These are phyloP conservation scores for Cryptus armator DNA, from an alignment of 2,888 invertebrate genomes.

Conservation along the genomic window DNA sequence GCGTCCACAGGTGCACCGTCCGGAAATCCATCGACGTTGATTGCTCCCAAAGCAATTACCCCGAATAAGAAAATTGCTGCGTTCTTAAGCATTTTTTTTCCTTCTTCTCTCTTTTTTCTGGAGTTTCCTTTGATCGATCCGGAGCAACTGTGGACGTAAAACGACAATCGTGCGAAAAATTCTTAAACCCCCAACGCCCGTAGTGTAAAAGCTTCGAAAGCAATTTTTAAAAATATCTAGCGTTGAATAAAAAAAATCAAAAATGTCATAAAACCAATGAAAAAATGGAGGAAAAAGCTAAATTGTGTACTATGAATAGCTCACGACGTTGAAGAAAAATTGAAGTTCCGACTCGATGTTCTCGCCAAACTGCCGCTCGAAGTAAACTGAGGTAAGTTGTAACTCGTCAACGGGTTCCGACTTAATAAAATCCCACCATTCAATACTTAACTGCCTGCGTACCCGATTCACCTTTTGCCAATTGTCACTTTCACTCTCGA, in stretches of 20 bases:
- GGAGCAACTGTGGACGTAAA: slow-evolving; percentile 10
- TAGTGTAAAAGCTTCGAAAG: not conserved
- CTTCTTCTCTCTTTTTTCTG: slow-evolving; percentile 26
- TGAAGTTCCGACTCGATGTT: slow-evolving; percentile 28
- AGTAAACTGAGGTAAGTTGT: slow-evolving; percentile 75
- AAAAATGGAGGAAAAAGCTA: too few relatives aligned
- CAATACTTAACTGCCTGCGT: slow-evolving; percentile 60
- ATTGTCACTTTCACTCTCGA: slow-evolving; percentile 81
- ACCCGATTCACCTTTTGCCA: slow-evolving; percentile 75
- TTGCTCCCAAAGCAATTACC: slow-evolving; percentile 67
- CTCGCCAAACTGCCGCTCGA: slow-evolving; percentile 70
- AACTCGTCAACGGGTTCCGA: slow-evolving; percentile 42
- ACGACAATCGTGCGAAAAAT: slow-evolving; percentile 21
- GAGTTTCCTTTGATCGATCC: slow-evolving; percentile 37
- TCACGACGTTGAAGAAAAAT: not conserved
- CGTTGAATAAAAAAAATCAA: not conserved
- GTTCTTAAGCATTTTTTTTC: slow-evolving; percentile 62
- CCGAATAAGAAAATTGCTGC: slow-evolving; percentile 68
- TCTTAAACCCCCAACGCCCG: too few relatives aligned
- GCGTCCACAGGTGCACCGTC: slow-evolving; percentile 93
- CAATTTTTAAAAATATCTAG: not conserved
- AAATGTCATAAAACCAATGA: not conserved
- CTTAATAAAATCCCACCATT: slow-evolving; percentile 75
- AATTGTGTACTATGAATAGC: too few relatives aligned
- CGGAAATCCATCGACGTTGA: slow-evolving; percentile 87